Conservation (phyloP, 2,888 invertebrate genomes). For the Drosophila limbata region DNA sequence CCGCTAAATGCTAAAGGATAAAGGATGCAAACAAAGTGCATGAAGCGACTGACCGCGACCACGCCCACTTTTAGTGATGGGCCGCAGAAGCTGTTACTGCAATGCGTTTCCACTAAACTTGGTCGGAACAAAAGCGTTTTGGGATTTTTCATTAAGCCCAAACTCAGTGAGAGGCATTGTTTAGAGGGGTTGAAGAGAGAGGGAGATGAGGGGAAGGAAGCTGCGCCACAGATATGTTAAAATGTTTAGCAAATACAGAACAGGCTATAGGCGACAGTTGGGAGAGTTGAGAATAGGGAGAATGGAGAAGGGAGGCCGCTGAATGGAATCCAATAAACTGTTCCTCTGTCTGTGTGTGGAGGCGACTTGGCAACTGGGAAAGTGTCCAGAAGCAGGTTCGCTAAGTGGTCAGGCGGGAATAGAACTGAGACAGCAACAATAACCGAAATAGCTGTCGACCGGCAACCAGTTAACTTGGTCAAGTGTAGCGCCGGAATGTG, state of each 20-base stretch:
- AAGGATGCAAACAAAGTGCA: slow-evolving; percentile 32
- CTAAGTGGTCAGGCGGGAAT: slow-evolving; percentile 70
- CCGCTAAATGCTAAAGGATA: slow-evolving; percentile 39
- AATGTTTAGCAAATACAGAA: slow-evolving; percentile 70
- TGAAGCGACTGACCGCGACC: slow-evolving; percentile 30
- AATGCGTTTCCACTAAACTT: slow-evolving; percentile 68
- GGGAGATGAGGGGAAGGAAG: background rate
- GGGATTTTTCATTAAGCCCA: slow-evolving; percentile 58
- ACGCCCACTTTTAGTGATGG: slow-evolving; percentile 12
- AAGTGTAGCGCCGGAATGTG: slow-evolving; percentile 72
- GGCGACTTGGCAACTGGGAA: slow-evolving; percentile 46
- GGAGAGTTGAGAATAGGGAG: slow-evolving; percentile 19
- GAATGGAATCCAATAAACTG: slow-evolving; percentile 72
- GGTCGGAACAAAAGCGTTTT: slow-evolving; percentile 67
- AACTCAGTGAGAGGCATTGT: slow-evolving; percentile 1
- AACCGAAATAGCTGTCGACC: slow-evolving; percentile 35
- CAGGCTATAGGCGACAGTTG: slow-evolving; percentile 46
- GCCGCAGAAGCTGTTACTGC: slow-evolving; percentile 21
- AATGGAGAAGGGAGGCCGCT: slow-evolving; percentile 18
- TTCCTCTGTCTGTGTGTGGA: slow-evolving; percentile 15
- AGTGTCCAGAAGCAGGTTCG: slow-evolving; percentile 61
- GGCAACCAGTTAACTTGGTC: slow-evolving; percentile 71
- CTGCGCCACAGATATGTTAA: slow-evolving; percentile 38
- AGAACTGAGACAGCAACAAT: slow-evolving; percentile 21
- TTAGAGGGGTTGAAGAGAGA: background rate